phyloP scores from a whole-genome alignment of 1,140 invertebrate species.

The Drosophila oshimai region DNA sequence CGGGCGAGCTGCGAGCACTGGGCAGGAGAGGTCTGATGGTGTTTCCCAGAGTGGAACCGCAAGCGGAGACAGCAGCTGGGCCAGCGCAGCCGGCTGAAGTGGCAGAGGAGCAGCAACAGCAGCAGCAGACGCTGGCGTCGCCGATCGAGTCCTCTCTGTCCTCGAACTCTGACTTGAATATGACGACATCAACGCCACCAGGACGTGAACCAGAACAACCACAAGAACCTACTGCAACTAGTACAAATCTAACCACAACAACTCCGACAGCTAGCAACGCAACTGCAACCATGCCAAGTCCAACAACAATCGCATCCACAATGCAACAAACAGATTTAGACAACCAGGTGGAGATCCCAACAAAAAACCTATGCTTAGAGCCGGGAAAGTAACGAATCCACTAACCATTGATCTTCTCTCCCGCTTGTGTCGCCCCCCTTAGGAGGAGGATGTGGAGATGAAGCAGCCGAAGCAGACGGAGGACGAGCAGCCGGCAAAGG shows the following conservation, averaged over 20 bases:
- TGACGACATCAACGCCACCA: not conserved
- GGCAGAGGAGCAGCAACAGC: not conserved
- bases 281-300: conserved; percentile 1
- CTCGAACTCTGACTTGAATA: conserved; percentile 15
- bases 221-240: not conserved
- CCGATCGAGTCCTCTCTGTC: conserved; percentile 24
- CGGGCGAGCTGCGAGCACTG: conserved; percentile 31
- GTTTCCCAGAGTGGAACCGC: conserved; percentile 40
- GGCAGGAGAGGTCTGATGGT: conserved; percentile 43
- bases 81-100: not conserved
- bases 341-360: conserved; percentile 34
- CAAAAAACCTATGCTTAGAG: conserved; percentile 18
- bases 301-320: not conserved
- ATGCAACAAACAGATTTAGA: conserved; percentile 13
- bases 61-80: not conserved
- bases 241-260: conserved; percentile 3
- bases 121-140: conserved; percentile 2
- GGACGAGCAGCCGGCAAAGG: not conserved
- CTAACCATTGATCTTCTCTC: conserved; percentile 36
- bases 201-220: not conserved
- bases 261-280: not conserved
- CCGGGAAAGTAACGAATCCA: not conserved
- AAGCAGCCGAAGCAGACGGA: not conserved
- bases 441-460: not conserved
- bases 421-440: not conserved